Evolutionary conservation across 2,888 invertebrate species (phyloP).

Genomic region (Dryadula phaetusa): DNA sequence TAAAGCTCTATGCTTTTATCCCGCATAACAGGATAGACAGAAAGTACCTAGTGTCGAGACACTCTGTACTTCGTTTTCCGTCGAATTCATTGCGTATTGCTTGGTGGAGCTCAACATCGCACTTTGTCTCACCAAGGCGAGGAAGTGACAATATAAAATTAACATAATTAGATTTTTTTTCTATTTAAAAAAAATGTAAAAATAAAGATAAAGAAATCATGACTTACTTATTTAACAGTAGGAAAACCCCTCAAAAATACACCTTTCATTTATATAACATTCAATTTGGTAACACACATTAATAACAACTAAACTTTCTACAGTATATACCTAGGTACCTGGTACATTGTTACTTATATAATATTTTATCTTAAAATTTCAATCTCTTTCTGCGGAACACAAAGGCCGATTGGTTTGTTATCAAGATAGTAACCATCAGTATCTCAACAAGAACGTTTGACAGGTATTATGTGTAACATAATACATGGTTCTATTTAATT

Average conservation of each 20-base stretch:
- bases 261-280: background rate
- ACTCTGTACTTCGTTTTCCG: too few species aligned
- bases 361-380: slow-evolving; percentile 35
- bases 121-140: too few species aligned
- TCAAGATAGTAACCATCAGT: slow-evolving; percentile 32
- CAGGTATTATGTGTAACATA: slow-evolving; percentile 29
- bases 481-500: too few species aligned
- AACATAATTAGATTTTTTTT: too few species aligned
- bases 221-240: background rate
- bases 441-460: slow-evolving; percentile 27
- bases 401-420: slow-evolving; percentile 36
- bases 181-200: too few species aligned
- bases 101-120: too few species aligned
- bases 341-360: slow-evolving; percentile 26
- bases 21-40: too few species aligned
- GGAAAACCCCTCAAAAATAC: too few species aligned
- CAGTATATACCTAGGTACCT: slow-evolving; percentile 9
- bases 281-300: background rate
- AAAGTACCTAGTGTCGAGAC: too few species aligned
- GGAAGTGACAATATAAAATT: too few species aligned
- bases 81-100: too few species aligned
- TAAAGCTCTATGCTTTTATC: too few species aligned
- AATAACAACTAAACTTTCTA: slow-evolving; percentile 13
- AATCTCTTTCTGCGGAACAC: slow-evolving; percentile 29
- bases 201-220: background rate